These are phyloP conservation scores for Staurois parvus DNA, from an alignment of 2,797 vertebrate species.

Conservation along the genomic window DNA sequence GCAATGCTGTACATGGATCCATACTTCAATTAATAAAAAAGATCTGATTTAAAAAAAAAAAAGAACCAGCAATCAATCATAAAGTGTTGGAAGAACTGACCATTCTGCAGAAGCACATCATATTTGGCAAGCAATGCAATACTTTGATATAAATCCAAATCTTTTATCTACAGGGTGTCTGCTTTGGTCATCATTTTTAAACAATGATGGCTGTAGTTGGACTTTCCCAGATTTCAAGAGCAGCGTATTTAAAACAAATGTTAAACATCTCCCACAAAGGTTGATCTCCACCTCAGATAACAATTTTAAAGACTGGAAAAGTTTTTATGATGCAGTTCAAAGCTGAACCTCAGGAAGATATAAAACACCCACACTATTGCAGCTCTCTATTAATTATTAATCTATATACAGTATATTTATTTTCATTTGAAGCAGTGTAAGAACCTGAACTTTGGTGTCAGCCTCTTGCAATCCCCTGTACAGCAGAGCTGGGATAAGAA, in stretches of 20 bases:
- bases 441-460: too few species aligned
- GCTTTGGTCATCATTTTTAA: slow-evolving; percentile 25
- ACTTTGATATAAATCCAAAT: slow-evolving; percentile 23
- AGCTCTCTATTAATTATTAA: too few species aligned
- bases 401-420: too few species aligned
- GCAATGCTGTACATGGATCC: too few species aligned
- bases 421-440: too few species aligned
- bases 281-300: background rate
- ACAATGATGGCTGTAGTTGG: slow-evolving; percentile 14
- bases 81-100: slow-evolving; percentile 14
- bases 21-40: too few species aligned
- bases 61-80: background rate
- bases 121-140: slow-evolving; percentile 1
- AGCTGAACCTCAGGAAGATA: too few species aligned
- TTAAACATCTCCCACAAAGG: background rate
- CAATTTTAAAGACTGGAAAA: background rate
- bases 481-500: too few species aligned
- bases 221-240: background rate
- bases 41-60: too few species aligned
- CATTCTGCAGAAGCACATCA: slow-evolving; percentile 5
- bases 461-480: too few species aligned
- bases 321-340: background rate
- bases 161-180: slow-evolving; percentile 28
- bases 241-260: background rate
- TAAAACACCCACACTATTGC: too few species aligned